Evolutionary conservation across 2,888 invertebrate genomes (phyloP).

Genomic region (Polyploca ridens): DNA sequence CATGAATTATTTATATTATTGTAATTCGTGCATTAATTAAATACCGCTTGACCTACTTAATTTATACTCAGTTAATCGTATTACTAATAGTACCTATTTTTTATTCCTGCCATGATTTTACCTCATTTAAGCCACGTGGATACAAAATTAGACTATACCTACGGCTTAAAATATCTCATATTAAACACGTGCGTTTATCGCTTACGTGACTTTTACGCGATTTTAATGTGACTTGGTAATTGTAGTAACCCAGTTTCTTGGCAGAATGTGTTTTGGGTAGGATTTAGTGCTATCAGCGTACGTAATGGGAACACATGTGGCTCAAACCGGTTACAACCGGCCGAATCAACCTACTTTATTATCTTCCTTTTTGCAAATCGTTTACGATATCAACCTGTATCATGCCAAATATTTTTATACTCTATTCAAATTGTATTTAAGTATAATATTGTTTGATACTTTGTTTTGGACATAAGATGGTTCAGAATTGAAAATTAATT

Average conservation of each 20-base stretch:
- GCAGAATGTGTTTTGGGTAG: slow-evolving; percentile 5
- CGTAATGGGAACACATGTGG: slow-evolving; percentile 48
- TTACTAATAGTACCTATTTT: neutral
- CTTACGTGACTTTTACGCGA: slow-evolving; percentile 7
- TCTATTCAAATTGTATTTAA: slow-evolving; percentile 13
- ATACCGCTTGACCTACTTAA: neutral
- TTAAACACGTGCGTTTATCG: slow-evolving; percentile 4
- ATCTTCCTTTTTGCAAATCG: slow-evolving; percentile 76
- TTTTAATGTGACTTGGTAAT: slow-evolving; percentile 1
- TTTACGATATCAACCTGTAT: slow-evolving; percentile 40
- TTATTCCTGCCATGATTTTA: neutral
- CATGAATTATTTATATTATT: too few relatives aligned
- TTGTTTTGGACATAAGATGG: slow-evolving; percentile 29
- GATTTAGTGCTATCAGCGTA: slow-evolving; percentile 27
- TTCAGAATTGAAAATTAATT: slow-evolving; percentile 45
- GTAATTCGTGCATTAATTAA: neutral
- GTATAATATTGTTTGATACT: slow-evolving; percentile 24
- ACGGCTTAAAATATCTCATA: neutral
- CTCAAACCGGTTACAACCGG: slow-evolving; percentile 57
- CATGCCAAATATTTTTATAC: slow-evolving; percentile 22
- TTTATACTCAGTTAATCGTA: neutral
- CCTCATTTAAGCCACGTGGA: neutral
- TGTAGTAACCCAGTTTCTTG: slow-evolving; percentile 10
- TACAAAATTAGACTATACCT: neutral
- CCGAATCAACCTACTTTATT: slow-evolving; percentile 69